Conservation (phyloP, 2,888 invertebrate species). For the Ditylenchus weischeri region DNA sequence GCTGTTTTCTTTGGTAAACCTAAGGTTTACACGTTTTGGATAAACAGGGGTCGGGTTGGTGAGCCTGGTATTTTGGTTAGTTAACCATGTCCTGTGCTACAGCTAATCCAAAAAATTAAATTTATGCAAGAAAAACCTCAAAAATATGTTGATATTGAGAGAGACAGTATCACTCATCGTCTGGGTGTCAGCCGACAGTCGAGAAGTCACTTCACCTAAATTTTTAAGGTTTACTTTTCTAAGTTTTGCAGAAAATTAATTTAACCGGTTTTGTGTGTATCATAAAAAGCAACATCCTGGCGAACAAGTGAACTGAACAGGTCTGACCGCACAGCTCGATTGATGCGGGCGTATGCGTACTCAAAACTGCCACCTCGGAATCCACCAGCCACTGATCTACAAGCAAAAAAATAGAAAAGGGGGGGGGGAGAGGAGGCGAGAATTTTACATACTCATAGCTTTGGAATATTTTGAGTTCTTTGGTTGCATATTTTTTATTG, state of each 20-base stretch:
- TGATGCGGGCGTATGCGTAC: conserved; percentile 58
- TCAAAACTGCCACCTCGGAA: conserved; percentile 60
- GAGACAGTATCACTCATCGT: conserved; percentile 61
- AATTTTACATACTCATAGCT: too few relatives aligned
- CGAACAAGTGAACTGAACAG: conserved; percentile 58
- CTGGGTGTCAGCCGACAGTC: conserved; percentile 61
- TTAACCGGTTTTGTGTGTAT: conserved; percentile 59
- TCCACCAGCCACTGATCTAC: conserved; percentile 58
- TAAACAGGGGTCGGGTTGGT: too few relatives aligned
- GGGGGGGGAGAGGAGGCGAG: too few relatives aligned
- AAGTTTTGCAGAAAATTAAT: neutral
- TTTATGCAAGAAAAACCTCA: conserved; percentile 17
- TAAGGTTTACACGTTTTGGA: too few relatives aligned
- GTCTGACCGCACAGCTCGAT: conserved; percentile 57
- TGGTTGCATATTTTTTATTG: too few relatives aligned
- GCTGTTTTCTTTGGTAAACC: too few relatives aligned
- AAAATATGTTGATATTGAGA: conserved; percentile 58
- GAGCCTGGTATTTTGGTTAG: too few relatives aligned
- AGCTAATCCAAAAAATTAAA: too few relatives aligned
- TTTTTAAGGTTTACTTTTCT: neutral
- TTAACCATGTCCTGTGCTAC: too few relatives aligned
- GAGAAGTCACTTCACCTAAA: conserved; percentile 59
- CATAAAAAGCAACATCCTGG: conserved; percentile 61
- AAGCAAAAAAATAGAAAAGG: conserved; percentile 10
- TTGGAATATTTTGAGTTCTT: too few relatives aligned